Conservation (phyloP, 2,797 vertebrate species). For the Clarias pachynema region DNA sequence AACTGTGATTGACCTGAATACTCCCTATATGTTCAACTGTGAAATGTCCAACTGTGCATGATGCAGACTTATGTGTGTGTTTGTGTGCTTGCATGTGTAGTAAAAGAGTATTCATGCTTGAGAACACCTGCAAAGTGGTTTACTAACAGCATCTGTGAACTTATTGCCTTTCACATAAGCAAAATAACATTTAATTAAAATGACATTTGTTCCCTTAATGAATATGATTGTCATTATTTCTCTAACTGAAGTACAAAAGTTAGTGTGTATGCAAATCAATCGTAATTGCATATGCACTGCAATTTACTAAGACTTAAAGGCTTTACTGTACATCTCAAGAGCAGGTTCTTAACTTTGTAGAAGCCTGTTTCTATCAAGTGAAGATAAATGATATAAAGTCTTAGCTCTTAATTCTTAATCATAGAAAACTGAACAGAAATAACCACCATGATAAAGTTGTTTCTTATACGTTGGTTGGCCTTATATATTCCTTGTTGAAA, state of each 20-base stretch:
- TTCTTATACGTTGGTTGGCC: neutral
- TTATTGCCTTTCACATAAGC: neutral
- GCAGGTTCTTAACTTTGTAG: neutral
- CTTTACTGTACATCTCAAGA: neutral
- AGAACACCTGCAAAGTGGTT: neutral
- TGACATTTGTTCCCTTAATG: neutral
- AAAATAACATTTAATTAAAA: neutral
- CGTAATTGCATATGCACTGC: neutral
- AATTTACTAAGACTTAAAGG: neutral
- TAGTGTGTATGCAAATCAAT: neutral
- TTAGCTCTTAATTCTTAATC: neutral
- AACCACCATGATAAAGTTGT: neutral
- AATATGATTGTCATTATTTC: neutral
- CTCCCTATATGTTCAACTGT: neutral
- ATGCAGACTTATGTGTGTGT: neutral
- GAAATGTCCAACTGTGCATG: neutral
- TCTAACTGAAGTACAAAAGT: neutral
- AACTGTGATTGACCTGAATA: no score
- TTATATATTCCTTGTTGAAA: neutral
- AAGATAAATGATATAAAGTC: no score
- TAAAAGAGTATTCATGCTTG: neutral
- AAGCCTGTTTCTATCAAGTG: neutral
- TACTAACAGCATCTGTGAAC: neutral
- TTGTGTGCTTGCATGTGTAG: neutral
- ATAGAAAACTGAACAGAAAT: neutral